Base-by-base conservation (phyloP, 2,797 vertebrate genomes). In the Passerculus sandwichensis region DNA sequence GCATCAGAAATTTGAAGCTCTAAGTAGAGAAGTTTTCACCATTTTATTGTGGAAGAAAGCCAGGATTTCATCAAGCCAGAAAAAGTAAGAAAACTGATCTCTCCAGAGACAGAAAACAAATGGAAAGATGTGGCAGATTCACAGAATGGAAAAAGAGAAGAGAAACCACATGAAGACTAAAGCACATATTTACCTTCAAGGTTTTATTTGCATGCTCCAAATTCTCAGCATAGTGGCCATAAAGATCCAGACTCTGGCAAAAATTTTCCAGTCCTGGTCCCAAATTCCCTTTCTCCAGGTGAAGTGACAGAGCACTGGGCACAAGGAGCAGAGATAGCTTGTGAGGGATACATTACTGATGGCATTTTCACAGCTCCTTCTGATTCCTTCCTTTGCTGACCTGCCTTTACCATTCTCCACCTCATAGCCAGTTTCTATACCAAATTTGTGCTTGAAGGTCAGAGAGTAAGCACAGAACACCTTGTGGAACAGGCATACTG, bases 191-290 rank as follows among this genome's bases (percentile, higher is more conserved):
- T 98, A 99, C 99, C 98, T 95, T 84, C 15, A 99, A 97, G 42
- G 96, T 96, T 94, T 97, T 98, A 71, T 87, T 96, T 82, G 98
- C 98, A 14, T 94, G 95, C 38, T 98, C 98, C 66, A 99, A 97
- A 86, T 99, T 99, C 96, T 99, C 98, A 65, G 97, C 98, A 12
- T 99, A 99, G 4, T 93, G 94, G 56, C 89, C 97, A 94, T 99
- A 99, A 91, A 98, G 95, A 59, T 98, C 97, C 53, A 99, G 94
- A 44, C 98, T 97, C 69, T 96, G 96, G 89, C 98, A 98, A 97
- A 99, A 98, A 66, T 97, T 95, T 45, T 99, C 98, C 26, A 99
- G 93, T 10, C 99, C 99, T 11, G 36, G 69, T 17, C 97, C 98
- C 79, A 98, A 77, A 78, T 97, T 97, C 15, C 98, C 98, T 51